Base-by-base conservation (phyloP, 2,797 vertebrate genomes). In the Phyllotis vaccarum region DNA sequence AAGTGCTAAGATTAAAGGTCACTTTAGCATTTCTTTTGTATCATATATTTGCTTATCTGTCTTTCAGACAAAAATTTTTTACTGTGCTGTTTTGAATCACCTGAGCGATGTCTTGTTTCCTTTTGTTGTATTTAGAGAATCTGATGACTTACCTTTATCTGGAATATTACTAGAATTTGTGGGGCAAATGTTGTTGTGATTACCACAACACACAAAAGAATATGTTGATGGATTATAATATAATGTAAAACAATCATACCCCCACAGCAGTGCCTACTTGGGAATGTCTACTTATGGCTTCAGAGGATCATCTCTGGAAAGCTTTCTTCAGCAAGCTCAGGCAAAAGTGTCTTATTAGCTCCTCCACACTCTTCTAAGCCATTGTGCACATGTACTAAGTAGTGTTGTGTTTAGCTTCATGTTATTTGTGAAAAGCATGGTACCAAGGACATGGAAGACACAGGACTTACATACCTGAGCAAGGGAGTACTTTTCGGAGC, bases 101-200 rank as follows among this genome's bases (percentile, higher is more conserved):
- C 62, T 86, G 37, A 16, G 37, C 22, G 58, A 58, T 56, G 34
- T 72, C 56, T 54, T 31, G 37, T 74, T 87, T 89, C 1, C 49
- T 79, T n/a, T 68, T 19, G 1, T n/a, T 82, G 62, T 60, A 60
- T 56, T 88, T 40, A 43, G 89, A 17, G 27, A 79, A 19, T 56
- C 24, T 89, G 60, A 70, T 94, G 68, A 68, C 12, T 91, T 86
- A 89, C 21, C 16, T 72, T 49, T 85, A 60, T 64, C 37, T 72
- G 31, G 37, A 60, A 90, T 31, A 19, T 91, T 89, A 58, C 75
- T 95, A 76, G 56, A 76, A 82, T 88, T 92, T 82, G 78, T 92
- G n/a, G 43, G 54, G 31, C 27, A 94, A 89, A 34, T 91, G 95
- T 16, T 72, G 9, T 19, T 91, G 74, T 74, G 37, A 70, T 91